Base-by-base conservation (phyloP, 2,797 vertebrate species). In the Bradypodion ventrale region DNA sequence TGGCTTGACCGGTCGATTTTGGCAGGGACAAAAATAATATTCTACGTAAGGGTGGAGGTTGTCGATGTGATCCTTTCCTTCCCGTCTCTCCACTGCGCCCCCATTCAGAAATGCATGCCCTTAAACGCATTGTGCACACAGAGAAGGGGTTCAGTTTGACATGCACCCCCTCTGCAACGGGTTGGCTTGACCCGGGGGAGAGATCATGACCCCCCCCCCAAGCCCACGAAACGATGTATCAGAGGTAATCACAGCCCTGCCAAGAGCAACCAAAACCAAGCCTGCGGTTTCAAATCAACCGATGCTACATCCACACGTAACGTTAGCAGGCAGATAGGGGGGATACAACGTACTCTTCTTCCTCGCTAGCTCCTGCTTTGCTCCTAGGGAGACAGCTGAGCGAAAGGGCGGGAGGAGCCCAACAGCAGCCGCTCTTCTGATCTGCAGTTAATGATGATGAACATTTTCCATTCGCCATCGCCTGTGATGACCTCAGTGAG, bases 31-130 rank as follows among this genome's bases (percentile, higher is more conserved):
- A n/a, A n/a, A 1, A 56, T n/a, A 52, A 68, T 66, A n/a, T 49
- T 78, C 84, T 56, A 75, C 59, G 79, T 68, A 88, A 80, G 83
- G 79, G 13, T 3, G 68, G 75, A 75, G 49, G 73, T 73, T 21
- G 52, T 19, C 16, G 52, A n/a, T n/a, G n/a, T 72, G 49, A 29
- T n/a, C 0, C 56, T 10, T 16, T 46, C 6, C 29, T 42, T 52
- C 4, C 75, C 29, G 21, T 23, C 42, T 40, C 60, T 37, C 42
- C 60, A 3, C 46, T 15, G 56, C 21, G 16, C n/a, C 83, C 32
- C 7, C 32, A 60, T 42, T 37, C 65, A 44, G 27, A 63, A 76
- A 56, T 21, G 13, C 19, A 56, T 56, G 16, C 52, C 16, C 52
- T 21, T 15, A 21, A 56, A 56, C 13, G 21, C 16, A 56, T 44